These are phyloP conservation scores for Podarcis raffonei DNA, from an alignment of 2,113 vertebrate species.

Conservation along the genomic window DNA sequence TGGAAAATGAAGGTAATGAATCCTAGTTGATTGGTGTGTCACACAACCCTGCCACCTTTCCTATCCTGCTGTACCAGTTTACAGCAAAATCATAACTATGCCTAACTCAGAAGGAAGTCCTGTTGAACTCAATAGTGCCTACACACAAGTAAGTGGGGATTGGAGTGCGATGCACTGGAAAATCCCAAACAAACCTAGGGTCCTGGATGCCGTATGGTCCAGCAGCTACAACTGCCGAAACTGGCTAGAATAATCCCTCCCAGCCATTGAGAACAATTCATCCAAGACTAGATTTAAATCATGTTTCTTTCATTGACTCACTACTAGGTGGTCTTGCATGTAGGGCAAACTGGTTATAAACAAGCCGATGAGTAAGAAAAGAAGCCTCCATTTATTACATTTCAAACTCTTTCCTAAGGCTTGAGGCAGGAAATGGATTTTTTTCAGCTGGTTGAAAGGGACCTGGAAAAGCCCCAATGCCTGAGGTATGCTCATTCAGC, in stretches of 20 bases:
- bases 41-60: not conserved
- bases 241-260: not conserved
- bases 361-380: not conserved
- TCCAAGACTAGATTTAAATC: constrained; percentile 1
- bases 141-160: not conserved
- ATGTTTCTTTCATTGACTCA: not conserved
- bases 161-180: not conserved
- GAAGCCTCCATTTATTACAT: not conserved
- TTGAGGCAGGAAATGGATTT: not conserved
- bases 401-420: not conserved
- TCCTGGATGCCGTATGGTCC: not conserved
- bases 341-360: not conserved
- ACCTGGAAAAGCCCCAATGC: not conserved
- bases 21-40: not conserved
- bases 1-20: not conserved
- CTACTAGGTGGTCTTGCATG: not conserved
- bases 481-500: not conserved
- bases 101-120: no score
- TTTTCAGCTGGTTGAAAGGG: not conserved
- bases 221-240: not conserved
- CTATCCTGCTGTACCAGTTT: not conserved
- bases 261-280: not conserved
- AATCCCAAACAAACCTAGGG: not conserved
- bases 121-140: not conserved
- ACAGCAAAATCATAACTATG: no score